These are phyloP conservation scores for Drosophila nr. medialis DNA, from an alignment of 2,888 invertebrate species.

Conservation along the genomic window DNA sequence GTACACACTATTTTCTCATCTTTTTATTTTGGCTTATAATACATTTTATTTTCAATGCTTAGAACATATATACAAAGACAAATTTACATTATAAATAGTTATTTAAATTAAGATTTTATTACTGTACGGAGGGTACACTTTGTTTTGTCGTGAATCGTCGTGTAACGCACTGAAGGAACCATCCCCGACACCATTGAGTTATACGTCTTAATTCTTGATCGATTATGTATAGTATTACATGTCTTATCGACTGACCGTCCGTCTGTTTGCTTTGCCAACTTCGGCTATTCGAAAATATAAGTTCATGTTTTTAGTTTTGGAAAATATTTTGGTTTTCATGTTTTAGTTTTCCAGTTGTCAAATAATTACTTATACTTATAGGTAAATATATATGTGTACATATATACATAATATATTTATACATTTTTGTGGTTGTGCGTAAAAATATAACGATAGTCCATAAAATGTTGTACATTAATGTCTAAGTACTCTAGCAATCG, in stretches of 20 bases:
- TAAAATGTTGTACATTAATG: conserved; percentile 46
- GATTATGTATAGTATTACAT: background rate
- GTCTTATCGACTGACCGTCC: background rate
- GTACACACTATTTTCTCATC: background rate
- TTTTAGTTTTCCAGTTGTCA: conserved; percentile 21
- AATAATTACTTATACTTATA: conserved; percentile 5
- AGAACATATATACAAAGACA: background rate
- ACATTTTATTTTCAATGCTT: background rate
- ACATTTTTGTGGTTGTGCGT: conserved; percentile 63
- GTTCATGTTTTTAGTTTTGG: too few species aligned
- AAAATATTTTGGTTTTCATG: background rate
- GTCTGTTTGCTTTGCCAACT: background rate
- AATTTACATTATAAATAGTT: background rate
- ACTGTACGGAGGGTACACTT: background rate
- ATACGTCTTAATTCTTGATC: background rate
- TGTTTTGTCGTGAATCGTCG: background rate
- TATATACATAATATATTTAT: conserved; percentile 13
- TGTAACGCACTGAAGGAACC: background rate
- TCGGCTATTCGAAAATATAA: background rate
- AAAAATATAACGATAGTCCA: conserved; percentile 39
- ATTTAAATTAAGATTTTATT: background rate
- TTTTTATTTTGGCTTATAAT: background rate
- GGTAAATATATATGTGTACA: conserved; percentile 8
- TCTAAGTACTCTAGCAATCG: conserved; percentile 32
- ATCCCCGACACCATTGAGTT: background rate